A percentile compares a stretch with the other conserved stretches of the same genome.
phyloP scores from a whole-genome alignment of 2,888 invertebrate species.

The Ptilodon capucinus region DNA sequence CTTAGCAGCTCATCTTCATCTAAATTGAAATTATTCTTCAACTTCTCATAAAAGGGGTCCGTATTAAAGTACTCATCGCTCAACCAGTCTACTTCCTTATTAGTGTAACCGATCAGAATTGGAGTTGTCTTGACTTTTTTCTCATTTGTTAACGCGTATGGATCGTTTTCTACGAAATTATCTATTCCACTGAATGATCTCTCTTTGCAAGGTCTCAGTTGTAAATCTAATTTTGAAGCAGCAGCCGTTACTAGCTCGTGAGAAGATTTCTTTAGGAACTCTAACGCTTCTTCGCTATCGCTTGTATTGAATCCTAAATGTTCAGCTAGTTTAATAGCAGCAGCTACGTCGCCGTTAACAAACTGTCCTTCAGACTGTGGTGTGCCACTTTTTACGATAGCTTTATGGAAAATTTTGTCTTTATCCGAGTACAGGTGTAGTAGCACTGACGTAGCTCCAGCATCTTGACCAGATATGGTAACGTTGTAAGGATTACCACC shows the following conservation, averaged over 20 bases:
- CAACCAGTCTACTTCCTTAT: slow-evolving; percentile 46
- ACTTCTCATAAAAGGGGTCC: slow-evolving; percentile 59
- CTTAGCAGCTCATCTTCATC: slow-evolving; percentile 44
- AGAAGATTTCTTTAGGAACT: slow-evolving; percentile 50
- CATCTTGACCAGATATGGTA: slow-evolving; percentile 67
- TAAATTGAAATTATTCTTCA: slow-evolving; percentile 59
- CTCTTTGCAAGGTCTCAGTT: slow-evolving; percentile 66
- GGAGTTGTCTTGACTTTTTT: slow-evolving; percentile 62
- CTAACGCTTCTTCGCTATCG: slow-evolving; percentile 56
- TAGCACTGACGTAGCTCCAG: slow-evolving; percentile 64
- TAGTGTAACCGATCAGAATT: slow-evolving; percentile 65
- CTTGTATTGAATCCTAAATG: slow-evolving; percentile 61
- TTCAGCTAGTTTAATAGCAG: slow-evolving; percentile 59
- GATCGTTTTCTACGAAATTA: slow-evolving; percentile 64
- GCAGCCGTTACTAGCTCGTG: slow-evolving; percentile 60
- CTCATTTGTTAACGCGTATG: slow-evolving; percentile 56
- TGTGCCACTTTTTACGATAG: slow-evolving; percentile 68
- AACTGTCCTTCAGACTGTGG: slow-evolving; percentile 65
- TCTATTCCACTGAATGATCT: slow-evolving; percentile 65
- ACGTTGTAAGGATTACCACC: slow-evolving; percentile 73
- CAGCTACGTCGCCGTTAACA: slow-evolving; percentile 53
- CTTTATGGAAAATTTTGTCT: slow-evolving; percentile 66
- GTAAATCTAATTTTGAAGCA: slow-evolving; percentile 49
- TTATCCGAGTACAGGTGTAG: slow-evolving; percentile 65
- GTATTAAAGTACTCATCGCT: slow-evolving; percentile 48